phyloP scores from a whole-genome alignment of 2,113 vertebrate species.

The Mastomys coucha region DNA sequence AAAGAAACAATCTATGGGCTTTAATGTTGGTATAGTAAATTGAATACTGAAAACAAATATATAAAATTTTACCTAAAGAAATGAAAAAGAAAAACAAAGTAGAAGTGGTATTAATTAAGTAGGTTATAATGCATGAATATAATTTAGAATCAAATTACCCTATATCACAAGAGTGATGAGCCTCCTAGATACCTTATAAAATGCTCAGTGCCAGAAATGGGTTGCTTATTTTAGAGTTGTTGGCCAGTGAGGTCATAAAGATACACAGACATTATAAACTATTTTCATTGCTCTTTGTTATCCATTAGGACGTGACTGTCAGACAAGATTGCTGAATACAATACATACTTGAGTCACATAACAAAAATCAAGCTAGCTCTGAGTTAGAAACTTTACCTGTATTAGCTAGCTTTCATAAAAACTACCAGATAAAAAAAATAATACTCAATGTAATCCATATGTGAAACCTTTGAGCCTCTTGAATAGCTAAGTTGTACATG shows the following conservation, averaged over 20 bases:
- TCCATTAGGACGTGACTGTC: not conserved
- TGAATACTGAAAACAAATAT: not conserved
- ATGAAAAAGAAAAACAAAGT: not conserved
- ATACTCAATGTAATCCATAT: not conserved
- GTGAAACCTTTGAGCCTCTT: not conserved
- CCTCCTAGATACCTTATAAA: not conserved
- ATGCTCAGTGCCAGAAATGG: not conserved
- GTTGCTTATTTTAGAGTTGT: not conserved
- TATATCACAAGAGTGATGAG: not conserved
- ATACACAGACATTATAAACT: not conserved
- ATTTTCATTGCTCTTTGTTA: not conserved
- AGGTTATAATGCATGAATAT: not conserved
- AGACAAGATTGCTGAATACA: not conserved
- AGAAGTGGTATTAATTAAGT: not conserved
- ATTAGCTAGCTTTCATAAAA: not conserved
- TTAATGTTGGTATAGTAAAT: not conserved
- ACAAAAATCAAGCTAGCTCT: not conserved
- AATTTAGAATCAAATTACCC: not conserved
- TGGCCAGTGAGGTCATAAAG: not conserved
- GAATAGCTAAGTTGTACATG: too few species aligned
- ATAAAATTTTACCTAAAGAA: not conserved
- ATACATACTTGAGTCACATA: not conserved
- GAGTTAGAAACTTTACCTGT: not conserved
- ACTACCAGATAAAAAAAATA: not conserved
- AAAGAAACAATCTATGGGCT: not conserved